phyloP scores from a whole-genome alignment of 2,888 invertebrate genomes.

The Phragmatobia fuliginosa region DNA sequence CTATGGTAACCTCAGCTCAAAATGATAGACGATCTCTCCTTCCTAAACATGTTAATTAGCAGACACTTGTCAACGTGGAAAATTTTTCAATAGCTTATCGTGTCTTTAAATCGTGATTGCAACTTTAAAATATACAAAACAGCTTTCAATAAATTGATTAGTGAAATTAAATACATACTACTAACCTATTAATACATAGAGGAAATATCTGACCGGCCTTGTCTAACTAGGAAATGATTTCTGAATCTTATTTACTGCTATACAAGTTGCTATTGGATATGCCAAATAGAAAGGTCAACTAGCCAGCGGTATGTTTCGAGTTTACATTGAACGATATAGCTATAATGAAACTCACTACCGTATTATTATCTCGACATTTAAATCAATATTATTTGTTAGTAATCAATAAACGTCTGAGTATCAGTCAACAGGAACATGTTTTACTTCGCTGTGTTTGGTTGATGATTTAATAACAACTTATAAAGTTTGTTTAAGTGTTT shows the following conservation, averaged over 20 bases:
- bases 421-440: constrained; percentile 28
- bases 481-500: constrained; percentile 25
- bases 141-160: constrained; percentile 18
- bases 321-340: constrained; percentile 38
- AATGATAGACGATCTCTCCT: too few relatives aligned
- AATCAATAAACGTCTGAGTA: constrained; percentile 18
- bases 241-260: constrained; percentile 58
- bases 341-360: constrained; percentile 30
- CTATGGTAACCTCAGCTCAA: too few relatives aligned
- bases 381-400: constrained; percentile 35
- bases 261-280: constrained; percentile 56
- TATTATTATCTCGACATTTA: constrained; percentile 39
- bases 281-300: constrained; percentile 68
- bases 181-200: constrained; percentile 59
- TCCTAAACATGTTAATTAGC: neutral
- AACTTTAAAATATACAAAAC: neutral
- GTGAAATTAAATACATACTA: constrained; percentile 54
- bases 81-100: neutral
- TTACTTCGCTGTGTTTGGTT: constrained; percentile 25
- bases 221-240: constrained; percentile 62
- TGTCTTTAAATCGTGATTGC: neutral
- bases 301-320: constrained; percentile 61
- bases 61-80: neutral
- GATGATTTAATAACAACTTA: constrained; percentile 24
- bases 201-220: constrained; percentile 64